Evolutionary conservation across 2,888 invertebrate genomes (phyloP).

Genomic region (Galeopsomyia nigrocyanea): DNA sequence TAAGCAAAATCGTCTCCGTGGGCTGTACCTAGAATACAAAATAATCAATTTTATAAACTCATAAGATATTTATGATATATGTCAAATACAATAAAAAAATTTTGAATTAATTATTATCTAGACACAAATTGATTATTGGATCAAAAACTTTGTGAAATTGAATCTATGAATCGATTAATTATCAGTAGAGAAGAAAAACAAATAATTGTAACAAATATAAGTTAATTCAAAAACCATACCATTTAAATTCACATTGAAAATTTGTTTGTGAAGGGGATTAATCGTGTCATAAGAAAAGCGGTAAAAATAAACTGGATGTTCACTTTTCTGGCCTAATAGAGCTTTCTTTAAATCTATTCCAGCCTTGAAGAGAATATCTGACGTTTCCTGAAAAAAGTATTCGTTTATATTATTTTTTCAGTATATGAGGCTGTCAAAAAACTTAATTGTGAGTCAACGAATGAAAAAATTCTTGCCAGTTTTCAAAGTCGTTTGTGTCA

Average conservation of each 20-base stretch:
- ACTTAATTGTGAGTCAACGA: too few relatives aligned
- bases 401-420: not conserved
- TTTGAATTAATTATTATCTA: too few relatives aligned
- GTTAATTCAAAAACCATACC: conserved; percentile 32
- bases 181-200: not conserved
- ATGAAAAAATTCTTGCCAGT: too few relatives aligned
- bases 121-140: not conserved
- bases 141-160: not conserved
- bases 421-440: too few relatives aligned
- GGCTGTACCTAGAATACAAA: conserved; percentile 68
- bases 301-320: conserved; percentile 52
- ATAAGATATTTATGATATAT: too few relatives aligned
- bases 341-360: conserved; percentile 53
- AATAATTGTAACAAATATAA: not conserved
- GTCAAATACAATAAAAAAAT: too few relatives aligned
- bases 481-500: too few relatives aligned
- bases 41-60: too few relatives aligned
- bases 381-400: conserved; percentile 40
- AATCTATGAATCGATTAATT: conserved; percentile 8
- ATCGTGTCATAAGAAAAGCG: conserved; percentile 49
- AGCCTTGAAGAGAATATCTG: conserved; percentile 46
- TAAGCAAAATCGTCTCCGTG: conserved; percentile 76
- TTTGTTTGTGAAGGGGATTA: conserved; percentile 39
- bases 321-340: conserved; percentile 34
- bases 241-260: conserved; percentile 32